Evolutionary conservation across 2,888 invertebrate species (phyloP).

Genomic region (Bhutanitis thaidina): DNA sequence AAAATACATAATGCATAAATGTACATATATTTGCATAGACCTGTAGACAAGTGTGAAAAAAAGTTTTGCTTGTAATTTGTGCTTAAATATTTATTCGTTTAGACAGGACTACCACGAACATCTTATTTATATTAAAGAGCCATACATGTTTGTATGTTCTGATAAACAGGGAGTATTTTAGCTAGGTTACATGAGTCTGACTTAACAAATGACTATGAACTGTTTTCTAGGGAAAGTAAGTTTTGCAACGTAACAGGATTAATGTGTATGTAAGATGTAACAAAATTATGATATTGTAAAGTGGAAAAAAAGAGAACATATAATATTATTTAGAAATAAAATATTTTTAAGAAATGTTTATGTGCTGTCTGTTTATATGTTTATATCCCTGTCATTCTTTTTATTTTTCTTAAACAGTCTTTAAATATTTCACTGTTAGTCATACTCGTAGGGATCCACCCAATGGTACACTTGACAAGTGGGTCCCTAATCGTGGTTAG

Average conservation of each 20-base stretch:
- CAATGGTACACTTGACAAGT: no score
- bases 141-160: no score
- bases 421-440: no score
- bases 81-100: conserved; percentile 21
- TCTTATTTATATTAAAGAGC: conserved; percentile 3
- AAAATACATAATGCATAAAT: conserved; percentile 21
- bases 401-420: no score
- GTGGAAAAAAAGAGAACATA: neutral
- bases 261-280: no score
- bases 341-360: conserved; percentile 3
- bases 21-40: conserved; percentile 16
- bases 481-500: no score
- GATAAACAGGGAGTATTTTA: conserved; percentile 1
- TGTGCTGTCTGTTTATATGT: neutral
- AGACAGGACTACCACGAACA: conserved; percentile 2
- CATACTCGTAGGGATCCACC: no score
- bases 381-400: no score
- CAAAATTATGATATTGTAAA: neutral
- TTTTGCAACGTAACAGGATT: no score
- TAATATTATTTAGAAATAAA: conserved; percentile 12
- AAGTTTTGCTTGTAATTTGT: conserved; percentile 27
- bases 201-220: no score
- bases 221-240: no score
- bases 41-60: conserved; percentile 9
- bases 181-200: conserved; percentile 33